Evolutionary conservation across 2,888 invertebrate genomes (phyloP).

Genomic region (Ophraella communa): DNA sequence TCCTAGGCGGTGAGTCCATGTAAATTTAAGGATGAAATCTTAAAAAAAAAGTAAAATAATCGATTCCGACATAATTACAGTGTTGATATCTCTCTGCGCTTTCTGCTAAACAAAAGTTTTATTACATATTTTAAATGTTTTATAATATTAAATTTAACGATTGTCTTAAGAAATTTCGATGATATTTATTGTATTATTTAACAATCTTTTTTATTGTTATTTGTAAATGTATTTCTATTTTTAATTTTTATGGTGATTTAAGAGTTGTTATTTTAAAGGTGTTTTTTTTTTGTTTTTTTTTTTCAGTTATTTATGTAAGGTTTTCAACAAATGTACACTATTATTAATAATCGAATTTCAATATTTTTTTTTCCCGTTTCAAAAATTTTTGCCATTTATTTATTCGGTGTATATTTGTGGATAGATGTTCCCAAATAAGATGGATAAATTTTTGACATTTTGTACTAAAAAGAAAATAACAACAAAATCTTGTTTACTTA

Average conservation of each 20-base stretch:
- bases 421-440: conserved; percentile 25
- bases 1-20: conserved; percentile 87
- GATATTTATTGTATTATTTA: conserved; percentile 45
- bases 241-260: conserved; percentile 51
- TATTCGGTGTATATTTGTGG: conserved; percentile 40
- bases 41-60: too few relatives aligned
- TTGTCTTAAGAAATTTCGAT: conserved; percentile 42
- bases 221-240: conserved; percentile 49
- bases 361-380: conserved; percentile 18
- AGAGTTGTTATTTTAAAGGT: conserved; percentile 49
- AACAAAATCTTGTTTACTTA: conserved; percentile 44
- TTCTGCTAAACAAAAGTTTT: conserved; percentile 44
- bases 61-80: conserved; percentile 27
- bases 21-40: conserved; percentile 59
- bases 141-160: conserved; percentile 40
- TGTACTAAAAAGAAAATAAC: conserved; percentile 39
- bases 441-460: conserved; percentile 42
- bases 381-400: conserved; percentile 31
- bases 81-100: conserved; percentile 41
- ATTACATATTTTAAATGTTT: conserved; percentile 47
- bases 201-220: conserved; percentile 48
- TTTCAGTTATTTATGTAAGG: conserved; percentile 41
- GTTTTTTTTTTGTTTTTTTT: conserved; percentile 46
- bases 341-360: conserved; percentile 17
- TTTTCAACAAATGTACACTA: conserved; percentile 42